A percentile compares a stretch with the other conserved stretches of the same genome.
Evolutionary conservation across 2,888 invertebrate genomes (phyloP).

Genomic region (Alviniconcha strummeri): DNA sequence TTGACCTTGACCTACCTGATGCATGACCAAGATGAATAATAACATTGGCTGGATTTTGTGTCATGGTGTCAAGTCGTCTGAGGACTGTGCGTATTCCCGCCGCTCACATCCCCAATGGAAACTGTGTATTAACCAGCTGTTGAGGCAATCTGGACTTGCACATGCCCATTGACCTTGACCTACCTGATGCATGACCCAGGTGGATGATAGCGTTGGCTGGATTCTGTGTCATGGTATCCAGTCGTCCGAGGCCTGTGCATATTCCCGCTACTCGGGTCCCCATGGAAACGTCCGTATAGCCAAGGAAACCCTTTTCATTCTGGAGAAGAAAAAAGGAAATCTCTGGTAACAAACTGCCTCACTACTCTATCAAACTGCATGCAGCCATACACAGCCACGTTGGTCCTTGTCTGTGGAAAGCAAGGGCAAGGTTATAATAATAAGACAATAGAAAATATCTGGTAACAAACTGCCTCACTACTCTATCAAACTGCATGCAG

Average conservation of each 20-base stretch:
- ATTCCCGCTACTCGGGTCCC: constrained; percentile 86
- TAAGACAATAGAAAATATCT: too few species aligned
- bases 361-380: too few species aligned
- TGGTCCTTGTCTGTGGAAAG: too few species aligned
- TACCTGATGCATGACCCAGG: constrained; percentile 89
- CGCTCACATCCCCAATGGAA: constrained; percentile 93
- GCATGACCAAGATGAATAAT: constrained; percentile 91
- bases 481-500: too few species aligned
- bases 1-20: too few species aligned
- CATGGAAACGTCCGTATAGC: constrained; percentile 95
- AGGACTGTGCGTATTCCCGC: constrained; percentile 84
- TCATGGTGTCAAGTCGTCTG: constrained; percentile 87
- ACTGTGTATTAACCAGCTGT: constrained; percentile 57
- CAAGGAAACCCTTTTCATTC: constrained; percentile 82
- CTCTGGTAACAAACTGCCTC: too few species aligned
- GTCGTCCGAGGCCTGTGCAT: constrained; percentile 85
- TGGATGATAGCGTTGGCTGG: constrained; percentile 94
- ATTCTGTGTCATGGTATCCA: constrained; percentile 92
- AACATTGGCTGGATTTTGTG: constrained; percentile 96
- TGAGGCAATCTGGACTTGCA: too few species aligned
- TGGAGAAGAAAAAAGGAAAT: constrained; percentile 40
- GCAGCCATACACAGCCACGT: too few species aligned
- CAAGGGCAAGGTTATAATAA: too few species aligned
- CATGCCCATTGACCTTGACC: constrained; percentile 21
- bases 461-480: too few species aligned